Conservation (phyloP, 2,113 vertebrate genomes). For the Myotis davidii region DNA sequence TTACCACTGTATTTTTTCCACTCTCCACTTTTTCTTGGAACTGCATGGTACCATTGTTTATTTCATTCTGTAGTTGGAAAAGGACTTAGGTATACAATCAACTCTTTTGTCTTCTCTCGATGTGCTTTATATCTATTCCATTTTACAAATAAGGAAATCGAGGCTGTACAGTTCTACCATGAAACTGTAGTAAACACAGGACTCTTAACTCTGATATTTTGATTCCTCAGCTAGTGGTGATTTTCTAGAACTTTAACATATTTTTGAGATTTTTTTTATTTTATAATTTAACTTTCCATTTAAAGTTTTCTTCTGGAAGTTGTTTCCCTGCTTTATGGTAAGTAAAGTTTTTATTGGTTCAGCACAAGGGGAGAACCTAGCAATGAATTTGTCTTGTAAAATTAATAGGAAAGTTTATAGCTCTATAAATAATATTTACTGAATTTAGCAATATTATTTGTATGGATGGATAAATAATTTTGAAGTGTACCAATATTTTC, state of each 20-base stretch:
- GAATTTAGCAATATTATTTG: background rate
- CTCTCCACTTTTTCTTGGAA: background rate
- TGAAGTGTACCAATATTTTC: constrained; percentile 12
- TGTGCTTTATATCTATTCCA: background rate
- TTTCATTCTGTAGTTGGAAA: background rate
- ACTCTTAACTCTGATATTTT: background rate
- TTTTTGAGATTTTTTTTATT: constrained; percentile 20
- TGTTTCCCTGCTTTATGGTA: constrained; percentile 18
- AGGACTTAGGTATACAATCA: background rate
- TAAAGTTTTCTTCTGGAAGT: background rate
- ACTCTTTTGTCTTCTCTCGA: background rate
- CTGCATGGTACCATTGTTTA: background rate
- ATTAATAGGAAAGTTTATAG: constrained; percentile 42
- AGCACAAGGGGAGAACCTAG: background rate
- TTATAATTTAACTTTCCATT: constrained; percentile 23
- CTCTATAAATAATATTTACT: constrained; percentile 16
- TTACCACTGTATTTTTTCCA: background rate
- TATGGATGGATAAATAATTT: constrained; percentile 38
- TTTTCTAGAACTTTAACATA: constrained; percentile 39
- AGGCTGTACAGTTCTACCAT: background rate
- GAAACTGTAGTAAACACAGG: background rate
- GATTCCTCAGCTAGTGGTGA: background rate
- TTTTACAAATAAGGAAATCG: background rate
- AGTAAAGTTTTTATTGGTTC: background rate
- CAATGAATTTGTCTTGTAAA: constrained; percentile 48